Conservation (phyloP, 2,888 invertebrate species). For the Acronicta alni region DNA sequence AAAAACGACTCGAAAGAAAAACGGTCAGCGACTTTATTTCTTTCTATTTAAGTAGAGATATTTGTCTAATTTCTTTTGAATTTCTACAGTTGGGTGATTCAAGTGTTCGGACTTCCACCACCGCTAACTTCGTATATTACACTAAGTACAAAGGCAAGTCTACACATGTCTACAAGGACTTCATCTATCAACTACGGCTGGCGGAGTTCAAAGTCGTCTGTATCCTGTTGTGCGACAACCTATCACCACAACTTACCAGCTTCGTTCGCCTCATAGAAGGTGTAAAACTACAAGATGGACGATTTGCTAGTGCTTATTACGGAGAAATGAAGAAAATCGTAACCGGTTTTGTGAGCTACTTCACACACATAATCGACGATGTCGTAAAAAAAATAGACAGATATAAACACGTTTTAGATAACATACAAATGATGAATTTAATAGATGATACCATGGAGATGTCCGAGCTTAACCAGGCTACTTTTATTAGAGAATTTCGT, state of each 20-base stretch:
- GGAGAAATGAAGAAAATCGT: constrained; percentile 71
- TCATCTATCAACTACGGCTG: constrained; percentile 63
- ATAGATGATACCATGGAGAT: constrained; percentile 63
- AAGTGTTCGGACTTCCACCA: neutral
- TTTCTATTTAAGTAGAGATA: too few relatives aligned
- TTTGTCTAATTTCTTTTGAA: neutral
- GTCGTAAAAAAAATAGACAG: constrained; percentile 64
- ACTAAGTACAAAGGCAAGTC: neutral
- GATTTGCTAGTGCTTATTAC: constrained; percentile 68
- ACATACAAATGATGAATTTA: constrained; percentile 59
- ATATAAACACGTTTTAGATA: constrained; percentile 52
- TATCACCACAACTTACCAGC: constrained; percentile 61
- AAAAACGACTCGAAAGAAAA: too few relatives aligned
- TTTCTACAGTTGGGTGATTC: constrained; percentile 9
- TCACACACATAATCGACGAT: constrained; percentile 65
- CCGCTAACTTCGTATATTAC: constrained; percentile 16
- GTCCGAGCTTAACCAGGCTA: constrained; percentile 61
- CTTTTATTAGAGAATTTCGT: constrained; percentile 66
- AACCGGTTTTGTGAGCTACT: constrained; percentile 66
- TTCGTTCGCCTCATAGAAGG: constrained; percentile 61
- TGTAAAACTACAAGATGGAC: constrained; percentile 40
- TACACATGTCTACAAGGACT: constrained; percentile 67
- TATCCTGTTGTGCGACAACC: constrained; percentile 62
- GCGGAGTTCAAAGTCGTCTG: constrained; percentile 59
- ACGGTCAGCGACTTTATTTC: too few relatives aligned